Evolutionary conservation across 2,797 vertebrate species (phyloP), one percentile per base, ranked within the genome.

Genomic region (Pseudochromis fuscus): DNA sequence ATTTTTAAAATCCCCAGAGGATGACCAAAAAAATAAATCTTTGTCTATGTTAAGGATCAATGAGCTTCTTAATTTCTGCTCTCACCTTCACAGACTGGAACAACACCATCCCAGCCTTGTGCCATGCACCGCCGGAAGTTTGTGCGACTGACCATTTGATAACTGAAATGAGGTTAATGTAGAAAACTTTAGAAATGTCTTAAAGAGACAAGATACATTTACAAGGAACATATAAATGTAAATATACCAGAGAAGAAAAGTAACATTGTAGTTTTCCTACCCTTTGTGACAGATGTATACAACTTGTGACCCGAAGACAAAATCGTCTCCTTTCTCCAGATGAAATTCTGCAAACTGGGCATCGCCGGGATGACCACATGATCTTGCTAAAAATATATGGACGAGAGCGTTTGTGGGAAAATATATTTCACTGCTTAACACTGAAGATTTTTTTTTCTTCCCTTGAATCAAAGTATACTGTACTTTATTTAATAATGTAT

Each of bases 361-460:
- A 2, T 94, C 93, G 0, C 93, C 94, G 0, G 94, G 94, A 23
- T 94, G 93, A 42, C 91, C 91, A 27, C 94, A 95, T 30, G 83
- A 40, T 56, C 15, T 93, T 13, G 72, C 94, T 95, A 52, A 27
- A 86, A 75, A 83, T 23, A 60, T 11, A 58, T 9, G 12, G 51
- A 77, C 21, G 8, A 73, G 10, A 59, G 21, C 69, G 3, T 75
- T 40, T 31, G 23, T 15, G 1, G 7, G 45, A 30, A 9, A 62
- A 67, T 15, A 61, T 16, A 38, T 3, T 3, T 6, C 9, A 52
- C 11, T 13, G 4, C 13, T 6, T 1, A 49, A 18, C n/a, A 27
- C 0, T 11, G 15, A 2, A 16, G 18, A 40, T 18, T 40, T 2
- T 18, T 10, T 23, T 37, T 37, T 19, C 49, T 44, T 50, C n/a